These are phyloP conservation scores for Drosophila demipolita DNA, from an alignment of 2,888 invertebrate species.

Conservation along the genomic window DNA sequence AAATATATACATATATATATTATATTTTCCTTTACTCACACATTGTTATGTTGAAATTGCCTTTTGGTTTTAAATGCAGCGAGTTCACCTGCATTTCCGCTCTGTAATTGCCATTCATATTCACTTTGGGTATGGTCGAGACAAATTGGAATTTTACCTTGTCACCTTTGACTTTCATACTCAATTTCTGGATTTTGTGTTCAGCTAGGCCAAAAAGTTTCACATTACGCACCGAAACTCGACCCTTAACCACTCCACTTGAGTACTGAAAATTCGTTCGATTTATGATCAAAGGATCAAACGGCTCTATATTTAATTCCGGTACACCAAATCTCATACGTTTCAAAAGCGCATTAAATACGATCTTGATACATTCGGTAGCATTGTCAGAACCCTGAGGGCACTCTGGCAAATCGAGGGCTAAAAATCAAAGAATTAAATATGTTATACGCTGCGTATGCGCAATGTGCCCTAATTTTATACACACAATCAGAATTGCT, in stretches of 20 bases:
- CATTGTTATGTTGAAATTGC: constrained; percentile 87
- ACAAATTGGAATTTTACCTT: constrained; percentile 83
- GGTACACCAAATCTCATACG: constrained; percentile 80
- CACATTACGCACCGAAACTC: constrained; percentile 85
- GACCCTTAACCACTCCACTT: constrained; percentile 73
- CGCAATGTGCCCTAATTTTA: not conserved
- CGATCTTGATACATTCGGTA: constrained; percentile 87
- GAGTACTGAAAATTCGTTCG: constrained; percentile 76
- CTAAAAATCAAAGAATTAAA: not conserved
- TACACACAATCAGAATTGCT: constrained; percentile 43
- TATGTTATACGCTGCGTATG: constrained; percentile 13
- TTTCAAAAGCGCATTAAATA: constrained; percentile 86
- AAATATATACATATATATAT: not conserved
- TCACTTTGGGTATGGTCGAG: constrained; percentile 86
- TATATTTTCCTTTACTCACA: constrained; percentile 85
- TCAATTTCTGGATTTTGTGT: constrained; percentile 86
- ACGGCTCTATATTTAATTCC: constrained; percentile 78
- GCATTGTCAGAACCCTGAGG: constrained; percentile 86
- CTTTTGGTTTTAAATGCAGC: constrained; percentile 87
- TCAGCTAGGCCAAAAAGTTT: constrained; percentile 86
- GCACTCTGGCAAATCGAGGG: constrained; percentile 86
- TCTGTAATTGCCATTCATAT: constrained; percentile 87
- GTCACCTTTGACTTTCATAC: constrained; percentile 85
- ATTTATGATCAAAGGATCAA: constrained; percentile 82
- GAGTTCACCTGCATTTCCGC: constrained; percentile 88